Percentiles rank a stretch among this genome's conserved stretches.
These are phyloP conservation scores for Paramuricea clavata DNA, from an alignment of 92 coral and sea anemone genomes.

Conservation along the genomic window DNA sequence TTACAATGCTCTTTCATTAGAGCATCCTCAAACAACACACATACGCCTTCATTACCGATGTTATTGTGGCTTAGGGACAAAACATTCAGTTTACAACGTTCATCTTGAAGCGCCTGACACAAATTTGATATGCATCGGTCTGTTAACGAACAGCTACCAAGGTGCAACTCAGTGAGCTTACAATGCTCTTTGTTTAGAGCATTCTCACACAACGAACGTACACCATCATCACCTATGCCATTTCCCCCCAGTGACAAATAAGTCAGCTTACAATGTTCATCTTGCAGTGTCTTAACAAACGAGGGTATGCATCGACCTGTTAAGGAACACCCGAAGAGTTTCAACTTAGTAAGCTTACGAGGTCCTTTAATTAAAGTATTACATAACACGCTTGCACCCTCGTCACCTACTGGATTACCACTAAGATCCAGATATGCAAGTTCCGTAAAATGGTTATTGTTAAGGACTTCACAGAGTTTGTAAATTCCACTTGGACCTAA, in stretches of 20 bases:
- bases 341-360: conserved; percentile 32
- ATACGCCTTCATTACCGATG: neutral
- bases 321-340: neutral
- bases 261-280: conserved; percentile 49
- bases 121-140: neutral
- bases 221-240: conserved; percentile 19
- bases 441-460: neutral
- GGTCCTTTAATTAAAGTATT: neutral
- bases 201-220: conserved; percentile 5
- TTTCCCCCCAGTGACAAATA: neutral
- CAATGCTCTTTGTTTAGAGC: conserved; percentile 10
- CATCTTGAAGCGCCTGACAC: conserved; percentile 1
- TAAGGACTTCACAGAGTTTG: neutral
- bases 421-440: neutral
- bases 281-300: neutral
- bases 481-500: neutral
- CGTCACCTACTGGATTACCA: neutral
- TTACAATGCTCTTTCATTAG: neutral
- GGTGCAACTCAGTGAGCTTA: conserved; percentile 21
- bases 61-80: neutral
- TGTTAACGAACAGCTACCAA: neutral
- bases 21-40: neutral
- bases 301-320: neutral
- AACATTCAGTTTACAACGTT: neutral
- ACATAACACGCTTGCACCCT: neutral